phyloP scores from a whole-genome alignment of 2,888 invertebrate species.

The Leptodirus hochenwartii region DNA sequence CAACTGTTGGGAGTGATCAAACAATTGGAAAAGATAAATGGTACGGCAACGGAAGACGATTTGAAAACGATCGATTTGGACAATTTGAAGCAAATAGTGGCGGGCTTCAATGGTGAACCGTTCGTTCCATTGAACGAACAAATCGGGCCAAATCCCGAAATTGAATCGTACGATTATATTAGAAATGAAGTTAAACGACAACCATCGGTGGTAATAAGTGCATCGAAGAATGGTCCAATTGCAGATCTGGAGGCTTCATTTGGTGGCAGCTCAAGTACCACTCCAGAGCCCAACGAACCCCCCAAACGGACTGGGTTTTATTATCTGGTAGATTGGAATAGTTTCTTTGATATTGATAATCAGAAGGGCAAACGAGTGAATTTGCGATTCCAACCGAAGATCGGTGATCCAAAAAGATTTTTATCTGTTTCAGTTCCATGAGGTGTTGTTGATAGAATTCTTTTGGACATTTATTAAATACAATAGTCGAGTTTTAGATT shows the following conservation, averaged over 20 bases:
- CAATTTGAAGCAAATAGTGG: conserved; percentile 21
- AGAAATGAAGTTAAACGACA: conserved; percentile 35
- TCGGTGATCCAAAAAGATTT: conserved; percentile 64
- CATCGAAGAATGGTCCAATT: conserved; percentile 30
- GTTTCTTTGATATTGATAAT: conserved; percentile 66
- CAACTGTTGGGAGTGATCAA: conserved; percentile 30
- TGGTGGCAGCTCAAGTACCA: conserved; percentile 40
- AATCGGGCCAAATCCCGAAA: conserved; percentile 26
- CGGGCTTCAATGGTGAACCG: conserved; percentile 19
- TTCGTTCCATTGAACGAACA: conserved; percentile 19
- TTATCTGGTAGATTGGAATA: conserved; percentile 73
- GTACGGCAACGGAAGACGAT: conserved; percentile 26
- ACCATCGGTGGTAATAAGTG: conserved; percentile 11
- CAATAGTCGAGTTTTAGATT: no score
- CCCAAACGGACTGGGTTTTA: conserved; percentile 62
- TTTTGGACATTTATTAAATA: no score
- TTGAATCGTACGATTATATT: conserved; percentile 19
- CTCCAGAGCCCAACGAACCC: conserved; percentile 37
- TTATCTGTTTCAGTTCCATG: conserved; percentile 55
- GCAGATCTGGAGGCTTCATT: conserved; percentile 61
- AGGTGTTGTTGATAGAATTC: no score
- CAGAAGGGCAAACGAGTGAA: conserved; percentile 54
- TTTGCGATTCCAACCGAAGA: conserved; percentile 61
- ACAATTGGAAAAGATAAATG: conserved; percentile 25
- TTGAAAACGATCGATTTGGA: conserved; percentile 25